A percentile compares a stretch with the other conserved stretches of the same genome.
Evolutionary conservation across 1,140 invertebrate species (phyloP).

Genomic region (silkworm (Bombyx mori)): ASM3026992v2 NC_085123.1:1513501-1514000

Average conservation of each 20-base stretch:
- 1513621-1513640: neutral
- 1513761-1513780: too few species aligned
- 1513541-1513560: too few species aligned
- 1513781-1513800: neutral
- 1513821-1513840: conserved; percentile 7
- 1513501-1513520: too few species aligned
- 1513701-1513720: too few species aligned
- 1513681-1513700: neutral
- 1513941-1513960: conserved; percentile 8
- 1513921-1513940: conserved; percentile 6
- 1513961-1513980: conserved; percentile 18
- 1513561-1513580: too few species aligned
- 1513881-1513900: too few species aligned
- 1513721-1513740: too few species aligned
- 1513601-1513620: neutral
- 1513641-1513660: conserved; percentile 6
- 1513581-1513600: too few species aligned
- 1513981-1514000: conserved; percentile 16
- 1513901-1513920: too few species aligned
- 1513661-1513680: conserved; percentile 14
- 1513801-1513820: conserved; percentile 1
- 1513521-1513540: too few species aligned
- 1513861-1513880: conserved; percentile 4
- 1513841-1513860: conserved; percentile 2
- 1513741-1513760: too few species aligned